These are phyloP conservation scores for Coleophora deauratella DNA, from an alignment of 2,888 invertebrate species.

Conservation along the genomic window DNA sequence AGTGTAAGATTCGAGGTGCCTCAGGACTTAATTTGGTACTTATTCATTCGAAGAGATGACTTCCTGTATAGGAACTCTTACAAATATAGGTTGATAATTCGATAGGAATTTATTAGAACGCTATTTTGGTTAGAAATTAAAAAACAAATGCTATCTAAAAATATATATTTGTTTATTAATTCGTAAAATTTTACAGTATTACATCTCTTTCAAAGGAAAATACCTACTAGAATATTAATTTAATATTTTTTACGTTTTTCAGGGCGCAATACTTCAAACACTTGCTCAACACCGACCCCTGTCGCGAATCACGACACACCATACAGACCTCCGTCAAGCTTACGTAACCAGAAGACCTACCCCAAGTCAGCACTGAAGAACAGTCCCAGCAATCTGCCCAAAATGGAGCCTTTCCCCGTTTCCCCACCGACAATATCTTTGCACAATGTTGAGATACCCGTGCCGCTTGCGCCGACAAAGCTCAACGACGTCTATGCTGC, in stretches of 20 bases:
- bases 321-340: slow-evolving; percentile 66
- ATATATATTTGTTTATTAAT: too few relatives aligned
- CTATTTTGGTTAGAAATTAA: too few relatives aligned
- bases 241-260: slow-evolving; percentile 17
- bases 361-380: slow-evolving; percentile 62
- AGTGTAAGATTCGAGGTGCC: too few relatives aligned
- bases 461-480: slow-evolving; percentile 61
- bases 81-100: too few relatives aligned
- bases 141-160: too few relatives aligned
- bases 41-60: too few relatives aligned
- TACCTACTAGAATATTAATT: too few relatives aligned
- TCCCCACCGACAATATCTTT: slow-evolving; percentile 48
- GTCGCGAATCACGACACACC: slow-evolving; percentile 64
- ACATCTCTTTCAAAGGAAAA: too few relatives aligned
- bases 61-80: too few relatives aligned
- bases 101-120: too few relatives aligned
- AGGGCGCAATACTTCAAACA: slow-evolving; percentile 69
- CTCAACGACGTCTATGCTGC: slow-evolving; percentile 64
- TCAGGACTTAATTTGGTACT: too few relatives aligned
- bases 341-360: slow-evolving; percentile 62
- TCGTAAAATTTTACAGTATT: too few relatives aligned
- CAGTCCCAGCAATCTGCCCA: slow-evolving; percentile 44
- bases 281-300: slow-evolving; percentile 56
- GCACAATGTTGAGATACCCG: slow-evolving; percentile 46
- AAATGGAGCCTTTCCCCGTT: slow-evolving; percentile 65